phyloP scores from a whole-genome alignment of 1,140 invertebrate genomes.

The Zaprionus lachaisei region DNA sequence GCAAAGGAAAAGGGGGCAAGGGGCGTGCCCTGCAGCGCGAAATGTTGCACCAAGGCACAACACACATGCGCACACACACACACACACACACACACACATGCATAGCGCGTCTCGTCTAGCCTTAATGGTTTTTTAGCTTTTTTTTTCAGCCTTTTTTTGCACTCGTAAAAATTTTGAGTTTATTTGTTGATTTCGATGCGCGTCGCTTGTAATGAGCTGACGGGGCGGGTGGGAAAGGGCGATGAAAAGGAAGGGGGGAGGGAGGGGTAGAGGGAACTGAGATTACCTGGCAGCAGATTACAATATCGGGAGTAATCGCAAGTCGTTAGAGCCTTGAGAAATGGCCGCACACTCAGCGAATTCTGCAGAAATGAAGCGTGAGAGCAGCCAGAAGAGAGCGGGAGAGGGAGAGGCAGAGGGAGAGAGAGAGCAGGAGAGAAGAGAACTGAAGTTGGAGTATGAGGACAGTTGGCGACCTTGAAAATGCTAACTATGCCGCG shows the following conservation, averaged over 20 bases:
- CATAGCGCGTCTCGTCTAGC: conserved; percentile 1
- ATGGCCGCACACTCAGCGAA: conserved; percentile 50
- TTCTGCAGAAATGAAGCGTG: conserved; percentile 58
- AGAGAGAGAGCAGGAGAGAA: background rate
- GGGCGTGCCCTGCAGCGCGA: conserved; percentile 61
- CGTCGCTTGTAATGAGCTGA: conserved; percentile 65
- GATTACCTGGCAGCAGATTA: conserved; percentile 76
- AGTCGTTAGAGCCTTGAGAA: conserved; percentile 70
- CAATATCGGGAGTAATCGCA: conserved; percentile 42
- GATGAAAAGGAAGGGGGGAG: background rate
- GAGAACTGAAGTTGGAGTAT: conserved; percentile 5
- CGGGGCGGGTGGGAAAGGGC: background rate
- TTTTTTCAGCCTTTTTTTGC: conserved; percentile 29
- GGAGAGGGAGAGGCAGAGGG: background rate
- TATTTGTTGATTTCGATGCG: conserved; percentile 56
- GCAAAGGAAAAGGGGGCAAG: conserved; percentile 2
- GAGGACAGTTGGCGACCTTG: conserved; percentile 58
- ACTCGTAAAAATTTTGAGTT: conserved; percentile 74
- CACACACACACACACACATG: background rate
- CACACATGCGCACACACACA: conserved; percentile 27
- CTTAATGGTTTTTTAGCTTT: background rate
- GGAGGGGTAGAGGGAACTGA: conserved; percentile 5
- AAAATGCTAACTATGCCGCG: conserved; percentile 78
- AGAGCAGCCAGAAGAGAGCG: conserved; percentile 1
- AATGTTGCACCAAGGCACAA: conserved; percentile 69